Conservation (phyloP, 2,888 invertebrate genomes). For the Cylloceria caligata region DNA sequence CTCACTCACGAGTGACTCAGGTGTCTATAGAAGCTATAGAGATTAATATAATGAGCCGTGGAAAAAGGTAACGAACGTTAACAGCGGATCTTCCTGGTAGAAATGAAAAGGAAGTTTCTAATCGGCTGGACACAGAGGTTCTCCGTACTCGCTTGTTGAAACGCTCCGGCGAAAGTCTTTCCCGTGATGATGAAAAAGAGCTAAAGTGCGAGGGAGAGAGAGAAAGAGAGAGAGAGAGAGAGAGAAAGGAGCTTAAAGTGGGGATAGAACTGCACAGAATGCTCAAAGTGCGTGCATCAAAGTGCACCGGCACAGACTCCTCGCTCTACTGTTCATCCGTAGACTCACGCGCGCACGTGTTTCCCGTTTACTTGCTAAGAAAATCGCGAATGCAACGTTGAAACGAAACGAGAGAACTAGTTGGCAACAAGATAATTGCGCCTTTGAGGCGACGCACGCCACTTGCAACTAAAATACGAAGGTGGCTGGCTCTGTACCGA, state of each 20-base stretch:
- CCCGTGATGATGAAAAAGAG: conserved; percentile 38
- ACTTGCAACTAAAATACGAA: conserved; percentile 32
- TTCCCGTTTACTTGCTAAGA: conserved; percentile 56
- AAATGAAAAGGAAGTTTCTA: conserved; percentile 69
- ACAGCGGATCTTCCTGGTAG: conserved; percentile 32
- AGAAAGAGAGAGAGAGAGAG: no score
- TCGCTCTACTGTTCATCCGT: background rate
- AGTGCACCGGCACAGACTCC: conserved; percentile 40
- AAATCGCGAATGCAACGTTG: conserved; percentile 45
- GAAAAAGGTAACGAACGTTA: conserved; percentile 27
- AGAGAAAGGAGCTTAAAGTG: conserved; percentile 58
- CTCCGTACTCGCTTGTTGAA: background rate
- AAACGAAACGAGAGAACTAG: background rate
- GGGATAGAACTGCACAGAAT: background rate
- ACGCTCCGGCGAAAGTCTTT: conserved; percentile 72
- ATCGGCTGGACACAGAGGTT: conserved; percentile 56
- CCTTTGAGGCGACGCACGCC: conserved; percentile 13
- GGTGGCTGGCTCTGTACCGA: conserved; percentile 16
- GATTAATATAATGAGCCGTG: conserved; percentile 26
- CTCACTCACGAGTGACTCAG: conserved; percentile 31
- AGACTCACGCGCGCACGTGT: conserved; percentile 50
- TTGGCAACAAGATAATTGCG: conserved; percentile 45
- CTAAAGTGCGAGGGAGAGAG: no score
- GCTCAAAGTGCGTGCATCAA: conserved; percentile 48
- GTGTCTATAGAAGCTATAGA: background rate